Evolutionary conservation across 2,888 invertebrate genomes (phyloP).

Genomic region (Labia minor): DNA sequence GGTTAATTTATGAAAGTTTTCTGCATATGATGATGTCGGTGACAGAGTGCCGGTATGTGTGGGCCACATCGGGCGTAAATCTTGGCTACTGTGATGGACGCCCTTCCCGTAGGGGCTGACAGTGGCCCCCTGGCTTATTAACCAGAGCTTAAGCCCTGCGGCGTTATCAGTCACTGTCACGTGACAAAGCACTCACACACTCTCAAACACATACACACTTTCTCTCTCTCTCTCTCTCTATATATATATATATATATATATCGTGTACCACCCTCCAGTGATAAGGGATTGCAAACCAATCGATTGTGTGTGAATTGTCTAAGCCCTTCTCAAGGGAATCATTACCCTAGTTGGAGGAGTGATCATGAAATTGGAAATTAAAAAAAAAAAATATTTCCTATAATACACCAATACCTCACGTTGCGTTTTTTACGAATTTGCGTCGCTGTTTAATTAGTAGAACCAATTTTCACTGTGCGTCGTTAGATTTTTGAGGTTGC

Average conservation of each 20-base stretch:
- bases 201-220: no score
- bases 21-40: neutral
- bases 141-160: slow-evolving; percentile 4
- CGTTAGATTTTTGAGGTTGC: no score
- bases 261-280: neutral
- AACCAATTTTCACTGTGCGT: no score
- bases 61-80: slow-evolving; percentile 1
- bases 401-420: no score
- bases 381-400: no score
- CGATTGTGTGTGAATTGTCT: slow-evolving; percentile 7
- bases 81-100: neutral
- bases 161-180: slow-evolving; percentile 13
- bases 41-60: neutral
- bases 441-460: no score
- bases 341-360: neutral
- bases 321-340: neutral
- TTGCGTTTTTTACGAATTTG: no score
- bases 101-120: neutral
- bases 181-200: neutral
- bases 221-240: no score
- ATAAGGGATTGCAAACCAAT: neutral
- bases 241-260: neutral
- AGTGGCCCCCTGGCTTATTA: neutral
- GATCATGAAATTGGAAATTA: no score
- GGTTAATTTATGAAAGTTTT: no score